phyloP scores from a whole-genome alignment of 1,140 invertebrate genomes.

The Scaptomyza hsui region DNA sequence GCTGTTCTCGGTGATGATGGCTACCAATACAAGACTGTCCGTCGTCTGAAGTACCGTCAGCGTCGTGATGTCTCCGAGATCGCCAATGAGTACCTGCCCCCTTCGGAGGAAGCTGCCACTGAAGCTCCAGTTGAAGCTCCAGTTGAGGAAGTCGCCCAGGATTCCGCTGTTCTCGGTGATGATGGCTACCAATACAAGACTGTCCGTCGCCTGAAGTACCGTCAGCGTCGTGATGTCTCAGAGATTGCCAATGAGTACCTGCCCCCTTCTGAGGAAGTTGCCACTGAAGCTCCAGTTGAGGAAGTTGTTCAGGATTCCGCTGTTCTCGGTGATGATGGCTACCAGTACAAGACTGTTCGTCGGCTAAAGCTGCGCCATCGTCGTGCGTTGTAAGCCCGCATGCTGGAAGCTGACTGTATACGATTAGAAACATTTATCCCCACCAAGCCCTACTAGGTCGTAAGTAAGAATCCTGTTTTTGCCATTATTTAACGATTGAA shows the following conservation, averaged over 20 bases:
- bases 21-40: conserved; percentile 50
- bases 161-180: conserved; percentile 43
- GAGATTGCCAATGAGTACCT: conserved; percentile 63
- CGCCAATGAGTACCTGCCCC: conserved; percentile 44
- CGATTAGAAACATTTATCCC: conserved; percentile 55
- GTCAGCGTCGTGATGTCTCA: conserved; percentile 66
- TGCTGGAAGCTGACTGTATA: conserved; percentile 50
- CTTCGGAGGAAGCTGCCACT: conserved; percentile 9
- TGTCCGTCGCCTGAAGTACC: conserved; percentile 58
- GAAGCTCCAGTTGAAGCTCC: conserved; percentile 29
- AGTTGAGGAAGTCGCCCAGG: conserved; percentile 34
- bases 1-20: conserved; percentile 45
- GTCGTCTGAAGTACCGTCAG: conserved; percentile 47
- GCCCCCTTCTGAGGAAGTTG: conserved; percentile 48
- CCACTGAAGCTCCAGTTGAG: conserved; percentile 44
- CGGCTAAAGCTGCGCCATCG: conserved; percentile 72
- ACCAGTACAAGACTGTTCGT: conserved; percentile 74
- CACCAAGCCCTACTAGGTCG: conserved; percentile 61
- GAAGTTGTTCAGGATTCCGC: conserved; percentile 59
- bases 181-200: conserved; percentile 69
- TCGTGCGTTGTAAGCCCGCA: conserved; percentile 63
- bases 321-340: conserved; percentile 60
- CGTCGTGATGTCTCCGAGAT: conserved; percentile 48
- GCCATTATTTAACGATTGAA: conserved; percentile 78
- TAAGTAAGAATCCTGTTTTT: conserved; percentile 59